These are phyloP conservation scores for Geothlypis trichas DNA, from an alignment of 2,113 vertebrate genomes.

Conservation along the genomic window DNA sequence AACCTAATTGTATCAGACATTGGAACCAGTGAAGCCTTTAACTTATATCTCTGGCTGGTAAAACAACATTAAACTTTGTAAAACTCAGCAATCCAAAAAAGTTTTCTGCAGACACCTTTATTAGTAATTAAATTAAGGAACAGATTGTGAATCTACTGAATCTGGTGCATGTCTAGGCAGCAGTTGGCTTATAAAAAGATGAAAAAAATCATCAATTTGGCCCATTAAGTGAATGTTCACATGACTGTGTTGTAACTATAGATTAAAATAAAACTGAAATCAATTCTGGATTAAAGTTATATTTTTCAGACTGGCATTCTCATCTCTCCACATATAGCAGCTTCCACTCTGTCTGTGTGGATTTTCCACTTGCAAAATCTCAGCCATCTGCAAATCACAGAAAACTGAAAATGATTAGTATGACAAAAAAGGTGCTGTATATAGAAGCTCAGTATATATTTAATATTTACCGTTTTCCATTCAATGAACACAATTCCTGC, in stretches of 20 bases:
- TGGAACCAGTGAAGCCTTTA: conserved; percentile 1
- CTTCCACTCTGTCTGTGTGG: neutral
- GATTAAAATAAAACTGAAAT: neutral
- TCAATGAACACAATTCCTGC: neutral
- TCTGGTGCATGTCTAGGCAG: neutral
- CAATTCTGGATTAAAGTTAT: neutral
- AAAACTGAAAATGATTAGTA: neutral
- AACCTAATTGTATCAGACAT: conserved; percentile 36
- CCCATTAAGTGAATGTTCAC: neutral
- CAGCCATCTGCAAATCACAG: neutral
- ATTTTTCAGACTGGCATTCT: neutral
- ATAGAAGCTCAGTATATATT: neutral
- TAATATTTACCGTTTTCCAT: neutral
- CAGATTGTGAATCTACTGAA: neutral
- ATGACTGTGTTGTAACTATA: neutral
- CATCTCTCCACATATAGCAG: neutral
- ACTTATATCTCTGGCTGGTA: neutral
- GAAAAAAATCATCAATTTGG: neutral
- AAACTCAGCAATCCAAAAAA: neutral
- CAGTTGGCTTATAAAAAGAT: neutral
- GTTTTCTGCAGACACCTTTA: neutral
- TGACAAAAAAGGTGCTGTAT: neutral
- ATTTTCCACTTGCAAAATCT: neutral
- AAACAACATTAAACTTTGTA: neutral
- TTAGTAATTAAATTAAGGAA: neutral